These are phyloP conservation scores for Heliconius hermathena DNA, from an alignment of 1,140 invertebrate species.

Conservation along the genomic window DNA sequence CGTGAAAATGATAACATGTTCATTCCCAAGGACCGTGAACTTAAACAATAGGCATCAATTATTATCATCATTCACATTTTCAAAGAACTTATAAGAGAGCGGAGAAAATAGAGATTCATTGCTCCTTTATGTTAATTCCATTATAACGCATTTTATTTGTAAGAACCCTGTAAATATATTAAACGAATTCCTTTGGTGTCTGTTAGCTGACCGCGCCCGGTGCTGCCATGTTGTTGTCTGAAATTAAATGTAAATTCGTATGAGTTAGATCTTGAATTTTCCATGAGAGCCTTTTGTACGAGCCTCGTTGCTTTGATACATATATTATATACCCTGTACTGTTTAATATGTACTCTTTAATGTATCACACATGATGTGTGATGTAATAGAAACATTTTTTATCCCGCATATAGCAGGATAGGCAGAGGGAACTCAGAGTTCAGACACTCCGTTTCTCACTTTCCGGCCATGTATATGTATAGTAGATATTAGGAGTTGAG, in stretches of 20 bases:
- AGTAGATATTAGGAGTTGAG: too few relatives aligned
- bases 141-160: not conserved
- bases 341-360: not conserved
- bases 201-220: conserved; percentile 8
- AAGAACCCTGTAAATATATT: not conserved
- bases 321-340: not conserved
- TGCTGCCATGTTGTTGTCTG: conserved; percentile 3
- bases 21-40: too few relatives aligned
- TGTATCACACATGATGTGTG: not conserved
- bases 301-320: conserved; percentile 21
- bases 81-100: too few relatives aligned
- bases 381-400: not conserved
- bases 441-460: too few relatives aligned
- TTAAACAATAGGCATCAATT: too few relatives aligned
- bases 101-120: too few relatives aligned
- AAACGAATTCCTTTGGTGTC: not conserved
- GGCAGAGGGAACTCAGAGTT: too few relatives aligned
- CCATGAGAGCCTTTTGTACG: conserved; percentile 29
- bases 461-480: too few relatives aligned
- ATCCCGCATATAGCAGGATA: not conserved
- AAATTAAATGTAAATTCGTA: conserved; percentile 29
- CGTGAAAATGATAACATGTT: too few relatives aligned
- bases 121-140: too few relatives aligned
- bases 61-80: too few relatives aligned
- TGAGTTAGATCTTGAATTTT: conserved; percentile 29